phyloP scores from a whole-genome alignment of 2,888 invertebrate species.

The Diarsia dahlii region DNA sequence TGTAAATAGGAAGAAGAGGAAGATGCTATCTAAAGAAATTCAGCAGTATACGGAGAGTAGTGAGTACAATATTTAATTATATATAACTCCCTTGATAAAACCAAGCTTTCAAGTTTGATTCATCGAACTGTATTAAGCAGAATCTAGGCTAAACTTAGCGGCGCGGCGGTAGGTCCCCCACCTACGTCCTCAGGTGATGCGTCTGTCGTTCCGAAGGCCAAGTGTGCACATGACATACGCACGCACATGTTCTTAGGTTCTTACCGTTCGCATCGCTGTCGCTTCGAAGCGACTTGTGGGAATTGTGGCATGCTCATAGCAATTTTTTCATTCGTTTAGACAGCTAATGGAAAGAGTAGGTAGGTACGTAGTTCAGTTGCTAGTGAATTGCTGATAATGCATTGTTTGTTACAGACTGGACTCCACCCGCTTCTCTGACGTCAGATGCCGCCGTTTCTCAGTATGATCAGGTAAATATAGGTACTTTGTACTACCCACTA shows the following conservation, averaged over 20 bases:
- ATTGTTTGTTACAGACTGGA: slow-evolving; percentile 19
- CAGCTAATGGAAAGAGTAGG: background rate
- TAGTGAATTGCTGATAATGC: background rate
- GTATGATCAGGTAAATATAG: slow-evolving; percentile 4
- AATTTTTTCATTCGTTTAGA: background rate
- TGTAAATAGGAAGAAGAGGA: background rate
- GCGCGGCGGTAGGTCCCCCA: background rate
- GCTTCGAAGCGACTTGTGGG: background rate
- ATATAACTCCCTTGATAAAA: background rate
- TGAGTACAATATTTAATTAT: background rate
- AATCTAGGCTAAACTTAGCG: background rate
- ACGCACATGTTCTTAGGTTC: background rate
- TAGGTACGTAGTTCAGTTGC: background rate
- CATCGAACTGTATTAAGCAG: background rate
- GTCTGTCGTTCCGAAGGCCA: background rate
- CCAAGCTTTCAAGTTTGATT: background rate
- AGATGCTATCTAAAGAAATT: accelerated
- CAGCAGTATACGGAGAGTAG: background rate
- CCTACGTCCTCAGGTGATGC: background rate
- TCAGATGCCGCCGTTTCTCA: background rate
- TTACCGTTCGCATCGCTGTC: background rate
- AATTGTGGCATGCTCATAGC: background rate
- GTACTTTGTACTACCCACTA: no score
- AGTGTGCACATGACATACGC: background rate
- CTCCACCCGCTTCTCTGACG: background rate